Percentiles rank a stretch among this genome's conserved stretches.
phyloP scores from a whole-genome alignment of 2,113 vertebrate species.

The Pristiophorus japonicus region DNA sequence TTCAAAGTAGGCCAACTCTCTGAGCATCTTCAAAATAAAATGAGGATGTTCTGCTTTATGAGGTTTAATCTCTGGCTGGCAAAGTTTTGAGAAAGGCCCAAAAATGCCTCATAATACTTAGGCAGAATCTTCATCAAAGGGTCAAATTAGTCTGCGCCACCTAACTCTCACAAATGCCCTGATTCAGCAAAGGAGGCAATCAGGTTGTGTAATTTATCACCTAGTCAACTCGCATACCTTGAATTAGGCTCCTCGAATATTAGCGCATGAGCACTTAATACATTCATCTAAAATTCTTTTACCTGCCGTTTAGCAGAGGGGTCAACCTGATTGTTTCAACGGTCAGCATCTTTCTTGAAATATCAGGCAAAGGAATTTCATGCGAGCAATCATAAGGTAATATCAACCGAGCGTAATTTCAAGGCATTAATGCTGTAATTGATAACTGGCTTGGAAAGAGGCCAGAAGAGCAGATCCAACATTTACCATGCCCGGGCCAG shows the following conservation, averaged over 20 bases:
- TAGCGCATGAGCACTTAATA: background rate
- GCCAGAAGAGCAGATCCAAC: background rate
- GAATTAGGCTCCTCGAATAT: background rate
- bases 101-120: background rate
- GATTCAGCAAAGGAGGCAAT: background rate
- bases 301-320: background rate
- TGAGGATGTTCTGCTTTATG: background rate
- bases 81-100: background rate
- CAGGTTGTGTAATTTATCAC: background rate
- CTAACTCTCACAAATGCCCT: background rate
- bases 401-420: background rate
- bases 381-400: background rate
- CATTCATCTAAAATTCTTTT: background rate
- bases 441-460: background rate
- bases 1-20: background rate
- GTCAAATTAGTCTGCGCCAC: background rate
- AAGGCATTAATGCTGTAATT: background rate
- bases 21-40: background rate
- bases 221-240: background rate
- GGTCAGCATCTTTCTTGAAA: background rate
- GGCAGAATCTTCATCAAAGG: background rate
- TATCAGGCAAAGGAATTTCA: background rate
- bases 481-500: background rate
- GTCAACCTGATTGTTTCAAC: background rate
- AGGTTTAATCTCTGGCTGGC: background rate